Percentiles rank a stretch among this genome's conserved stretches.
Evolutionary conservation across 1,140 invertebrate genomes (phyloP).

Genomic region (Procambarus virginalis): DNA sequence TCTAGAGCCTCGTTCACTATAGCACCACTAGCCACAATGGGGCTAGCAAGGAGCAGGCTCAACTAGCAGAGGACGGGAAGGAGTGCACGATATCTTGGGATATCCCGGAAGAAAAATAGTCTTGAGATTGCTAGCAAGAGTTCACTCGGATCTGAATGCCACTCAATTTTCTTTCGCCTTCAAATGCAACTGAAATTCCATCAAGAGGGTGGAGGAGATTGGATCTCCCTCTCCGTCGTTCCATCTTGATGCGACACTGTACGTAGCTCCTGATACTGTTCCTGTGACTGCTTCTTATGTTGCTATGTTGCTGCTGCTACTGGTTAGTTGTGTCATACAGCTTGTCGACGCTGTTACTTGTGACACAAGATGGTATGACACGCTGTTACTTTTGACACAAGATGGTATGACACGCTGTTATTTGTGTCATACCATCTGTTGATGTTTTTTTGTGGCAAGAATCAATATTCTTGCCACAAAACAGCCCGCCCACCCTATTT

Average conservation of each 20-base stretch:
- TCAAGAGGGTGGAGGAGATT: constrained; percentile 6
- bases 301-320: neutral
- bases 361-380: no score
- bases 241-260: neutral
- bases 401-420: no score
- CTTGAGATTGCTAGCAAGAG: no score
- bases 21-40: neutral
- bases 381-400: no score
- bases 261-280: neutral
- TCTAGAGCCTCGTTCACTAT: neutral
- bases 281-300: neutral
- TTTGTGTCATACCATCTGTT: no score
- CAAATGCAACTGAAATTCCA: constrained; percentile 16
- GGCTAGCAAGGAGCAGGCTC: neutral
- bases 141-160: constrained; percentile 25
- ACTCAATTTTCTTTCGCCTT: constrained; percentile 23
- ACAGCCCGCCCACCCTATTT: no score
- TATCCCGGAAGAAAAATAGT: neutral
- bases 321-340: no score
- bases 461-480: no score
- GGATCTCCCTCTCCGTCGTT: neutral
- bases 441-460: no score
- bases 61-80: neutral
- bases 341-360: no score
- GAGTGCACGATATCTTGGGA: neutral